Percentiles rank a stretch among this genome's conserved stretches.
phyloP scores from a whole-genome alignment of 2,888 invertebrate genomes.

The Nesidiocoris tenuis region DNA sequence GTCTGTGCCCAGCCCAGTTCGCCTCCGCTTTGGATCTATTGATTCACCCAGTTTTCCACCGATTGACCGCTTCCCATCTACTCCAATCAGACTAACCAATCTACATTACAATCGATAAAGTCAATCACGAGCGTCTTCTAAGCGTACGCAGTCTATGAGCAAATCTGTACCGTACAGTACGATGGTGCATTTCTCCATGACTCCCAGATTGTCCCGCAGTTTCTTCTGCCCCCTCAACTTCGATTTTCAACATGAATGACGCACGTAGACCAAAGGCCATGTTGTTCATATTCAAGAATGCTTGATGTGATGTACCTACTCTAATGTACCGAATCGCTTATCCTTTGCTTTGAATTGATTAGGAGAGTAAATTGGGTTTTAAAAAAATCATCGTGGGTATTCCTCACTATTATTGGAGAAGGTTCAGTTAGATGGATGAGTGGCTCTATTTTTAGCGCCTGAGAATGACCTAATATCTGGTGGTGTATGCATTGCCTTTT shows the following conservation, averaged over 20 bases:
- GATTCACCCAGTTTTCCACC: conserved; percentile 29
- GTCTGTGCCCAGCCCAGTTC: conserved; percentile 10
- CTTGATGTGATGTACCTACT: no score
- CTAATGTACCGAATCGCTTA: no score
- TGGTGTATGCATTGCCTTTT: conserved; percentile 6
- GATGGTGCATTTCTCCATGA: no score
- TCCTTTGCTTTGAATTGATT: no score
- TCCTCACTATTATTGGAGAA: no score
- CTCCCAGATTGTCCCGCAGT: no score
- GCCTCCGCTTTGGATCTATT: conserved; percentile 23
- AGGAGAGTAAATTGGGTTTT: no score
- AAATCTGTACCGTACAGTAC: no score
- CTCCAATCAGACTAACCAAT: not conserved
- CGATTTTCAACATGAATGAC: not conserved
- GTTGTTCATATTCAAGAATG: no score
- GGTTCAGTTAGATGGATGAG: conserved; percentile 11
- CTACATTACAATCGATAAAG: not conserved
- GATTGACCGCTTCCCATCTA: not conserved
- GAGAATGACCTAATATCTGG: conserved; percentile 34
- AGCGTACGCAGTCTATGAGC: not conserved
- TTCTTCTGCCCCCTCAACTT: not conserved
- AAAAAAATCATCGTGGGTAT: no score
- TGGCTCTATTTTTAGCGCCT: conserved; percentile 18
- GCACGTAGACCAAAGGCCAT: no score
- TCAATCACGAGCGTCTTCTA: not conserved